A percentile compares a stretch with the other conserved stretches of the same genome.
Conservation (phyloP, 2,797 vertebrate genomes). For the Acipenser oxyrinchus region DNA sequence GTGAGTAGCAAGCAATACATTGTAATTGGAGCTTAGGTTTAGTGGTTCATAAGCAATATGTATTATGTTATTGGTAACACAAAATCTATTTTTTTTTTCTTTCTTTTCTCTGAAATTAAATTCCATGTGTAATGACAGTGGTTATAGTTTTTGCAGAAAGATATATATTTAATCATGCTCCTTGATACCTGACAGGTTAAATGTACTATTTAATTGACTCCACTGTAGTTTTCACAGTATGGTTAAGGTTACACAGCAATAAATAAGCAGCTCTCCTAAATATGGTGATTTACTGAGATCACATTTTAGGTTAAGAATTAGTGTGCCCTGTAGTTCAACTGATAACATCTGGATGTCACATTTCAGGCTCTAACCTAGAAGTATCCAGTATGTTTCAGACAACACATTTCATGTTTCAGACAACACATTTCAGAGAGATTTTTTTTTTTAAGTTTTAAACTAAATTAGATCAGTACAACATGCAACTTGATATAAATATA, state of each 20-base stretch:
- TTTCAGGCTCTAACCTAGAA: slow-evolving; percentile 53
- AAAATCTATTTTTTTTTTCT: no score
- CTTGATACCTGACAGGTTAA: slow-evolving; percentile 39
- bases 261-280: slow-evolving; percentile 53
- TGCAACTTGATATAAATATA: no score
- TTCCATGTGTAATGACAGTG: no score
- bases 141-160: no score
- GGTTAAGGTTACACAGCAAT: slow-evolving; percentile 65
- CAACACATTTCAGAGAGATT: slow-evolving; percentile 23
- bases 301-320: slow-evolving; percentile 61
- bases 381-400: slow-evolving; percentile 31
- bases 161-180: no score
- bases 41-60: no score
- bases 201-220: slow-evolving; percentile 76
- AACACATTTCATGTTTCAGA: slow-evolving; percentile 43
- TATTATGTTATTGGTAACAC: no score
- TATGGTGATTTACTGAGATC: slow-evolving; percentile 55
- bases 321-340: slow-evolving; percentile 53
- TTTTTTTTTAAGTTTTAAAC: no score
- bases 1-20: no score
- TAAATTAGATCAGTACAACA: no score
- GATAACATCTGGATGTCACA: slow-evolving; percentile 58
- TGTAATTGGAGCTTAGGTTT: no score
- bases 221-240: slow-evolving; percentile 61
- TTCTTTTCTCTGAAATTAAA: no score